phyloP scores from a whole-genome alignment of 2,888 invertebrate species.

The Drosophila subsilvestris region DNA sequence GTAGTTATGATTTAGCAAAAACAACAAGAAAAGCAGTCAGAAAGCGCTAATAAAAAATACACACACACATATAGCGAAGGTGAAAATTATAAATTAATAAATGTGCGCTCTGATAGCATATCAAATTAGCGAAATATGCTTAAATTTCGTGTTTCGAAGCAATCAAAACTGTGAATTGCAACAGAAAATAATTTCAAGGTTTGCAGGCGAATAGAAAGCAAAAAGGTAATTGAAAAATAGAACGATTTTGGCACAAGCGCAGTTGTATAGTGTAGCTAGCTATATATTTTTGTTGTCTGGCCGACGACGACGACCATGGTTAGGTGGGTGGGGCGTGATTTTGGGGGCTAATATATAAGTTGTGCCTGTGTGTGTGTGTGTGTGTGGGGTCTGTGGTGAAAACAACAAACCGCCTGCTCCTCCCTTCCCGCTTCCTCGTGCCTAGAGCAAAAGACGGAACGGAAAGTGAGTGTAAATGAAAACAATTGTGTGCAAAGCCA shows the following conservation, averaged over 20 bases:
- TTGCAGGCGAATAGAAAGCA: constrained; percentile 80
- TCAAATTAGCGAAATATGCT: constrained; percentile 76
- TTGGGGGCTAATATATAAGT: constrained; percentile 62
- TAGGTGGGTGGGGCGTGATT: constrained; percentile 75
- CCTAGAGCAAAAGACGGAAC: constrained; percentile 50
- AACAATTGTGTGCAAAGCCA: constrained; percentile 71
- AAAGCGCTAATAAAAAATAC: constrained; percentile 54
- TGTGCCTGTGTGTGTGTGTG: constrained; percentile 26
- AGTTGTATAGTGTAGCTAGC: constrained; percentile 60
- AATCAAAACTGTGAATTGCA: constrained; percentile 73
- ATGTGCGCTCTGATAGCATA: constrained; percentile 72
- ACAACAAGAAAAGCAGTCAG: constrained; percentile 66
- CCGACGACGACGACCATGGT: constrained; percentile 32
- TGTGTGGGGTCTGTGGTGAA: constrained; percentile 27
- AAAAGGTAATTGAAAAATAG: constrained; percentile 77
- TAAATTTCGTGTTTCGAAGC: constrained; percentile 59
- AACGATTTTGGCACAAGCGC: constrained; percentile 80
- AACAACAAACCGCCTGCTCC: constrained; percentile 43
- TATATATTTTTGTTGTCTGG: constrained; percentile 62
- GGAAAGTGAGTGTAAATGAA: constrained; percentile 69
- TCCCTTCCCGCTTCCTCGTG: constrained; percentile 8
- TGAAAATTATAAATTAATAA: constrained; percentile 77
- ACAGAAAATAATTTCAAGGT: constrained; percentile 80
- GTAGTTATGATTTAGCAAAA: constrained; percentile 77
- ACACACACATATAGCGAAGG: constrained; percentile 59